Evolutionary conservation across 2,797 vertebrate genomes (phyloP).

Genomic region (Thaleichthys pacificus): DNA sequence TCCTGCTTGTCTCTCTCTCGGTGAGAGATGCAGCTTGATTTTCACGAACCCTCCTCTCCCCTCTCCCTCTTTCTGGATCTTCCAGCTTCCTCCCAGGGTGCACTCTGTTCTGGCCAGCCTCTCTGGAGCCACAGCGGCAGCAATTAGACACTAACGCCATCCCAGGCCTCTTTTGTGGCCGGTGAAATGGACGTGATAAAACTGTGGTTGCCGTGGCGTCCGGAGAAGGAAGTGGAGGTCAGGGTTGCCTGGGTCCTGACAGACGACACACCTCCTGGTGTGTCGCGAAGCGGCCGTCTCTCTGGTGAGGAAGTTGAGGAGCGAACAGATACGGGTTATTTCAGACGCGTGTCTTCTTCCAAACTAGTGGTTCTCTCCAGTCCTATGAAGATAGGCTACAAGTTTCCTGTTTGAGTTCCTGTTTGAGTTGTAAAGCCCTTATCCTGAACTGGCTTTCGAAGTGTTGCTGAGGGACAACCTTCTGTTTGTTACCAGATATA

Average conservation of each 20-base stretch:
- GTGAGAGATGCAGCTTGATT: background rate
- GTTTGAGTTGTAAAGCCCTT: background rate
- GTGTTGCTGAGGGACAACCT: background rate
- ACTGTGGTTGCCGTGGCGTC: background rate
- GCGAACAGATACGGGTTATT: no score
- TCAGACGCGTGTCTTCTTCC: no score
- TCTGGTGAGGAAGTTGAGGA: no score
- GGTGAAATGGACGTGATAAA: background rate
- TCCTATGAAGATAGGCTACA: no score
- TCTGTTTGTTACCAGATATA: background rate
- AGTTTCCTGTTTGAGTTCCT: background rate
- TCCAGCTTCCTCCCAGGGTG: background rate
- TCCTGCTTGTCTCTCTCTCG: slow-evolving; percentile 9
- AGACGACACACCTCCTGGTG: background rate
- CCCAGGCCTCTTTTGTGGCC: background rate
- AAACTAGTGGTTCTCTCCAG: no score
- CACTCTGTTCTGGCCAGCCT: slow-evolving; percentile 20
- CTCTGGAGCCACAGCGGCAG: slow-evolving; percentile 20
- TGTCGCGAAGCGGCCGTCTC: background rate
- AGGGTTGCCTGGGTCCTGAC: background rate
- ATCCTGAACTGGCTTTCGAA: background rate
- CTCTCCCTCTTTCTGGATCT: background rate
- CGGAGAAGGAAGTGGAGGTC: background rate
- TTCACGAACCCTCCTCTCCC: background rate
- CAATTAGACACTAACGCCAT: slow-evolving; percentile 36